Conservation (phyloP, 2,797 vertebrate genomes). For the Mus minutoides region DNA sequence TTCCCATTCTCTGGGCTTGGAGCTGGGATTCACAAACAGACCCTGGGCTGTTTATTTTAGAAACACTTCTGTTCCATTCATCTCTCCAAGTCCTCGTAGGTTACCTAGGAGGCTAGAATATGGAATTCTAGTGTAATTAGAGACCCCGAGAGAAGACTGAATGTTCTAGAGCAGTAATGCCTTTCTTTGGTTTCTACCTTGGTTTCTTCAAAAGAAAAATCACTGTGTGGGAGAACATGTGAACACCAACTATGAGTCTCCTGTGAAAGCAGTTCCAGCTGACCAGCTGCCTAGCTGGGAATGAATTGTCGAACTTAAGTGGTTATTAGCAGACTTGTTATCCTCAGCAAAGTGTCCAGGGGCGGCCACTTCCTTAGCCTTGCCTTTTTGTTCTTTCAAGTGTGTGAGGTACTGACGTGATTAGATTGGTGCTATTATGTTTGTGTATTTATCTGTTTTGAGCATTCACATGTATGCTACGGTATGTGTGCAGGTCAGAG, state of each 20-base stretch:
- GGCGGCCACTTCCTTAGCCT: not conserved
- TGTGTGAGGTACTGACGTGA: not conserved
- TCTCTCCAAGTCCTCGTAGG: not conserved
- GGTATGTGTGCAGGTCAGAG: not conserved
- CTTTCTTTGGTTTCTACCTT: constrained; percentile 28
- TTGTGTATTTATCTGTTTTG: not conserved
- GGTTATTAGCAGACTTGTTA: constrained; percentile 3
- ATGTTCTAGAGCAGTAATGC: not conserved
- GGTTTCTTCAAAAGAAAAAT: constrained; percentile 50
- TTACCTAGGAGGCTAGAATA: constrained; percentile 36
- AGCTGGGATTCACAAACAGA: not conserved
- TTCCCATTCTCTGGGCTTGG: not conserved
- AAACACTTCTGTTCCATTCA: not conserved
- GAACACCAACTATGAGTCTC: not conserved
- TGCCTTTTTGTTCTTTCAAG: constrained; percentile 5
- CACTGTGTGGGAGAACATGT: constrained; percentile 18
- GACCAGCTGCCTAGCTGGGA: not conserved
- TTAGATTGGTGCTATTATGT: not conserved
- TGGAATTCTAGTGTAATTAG: constrained; percentile 35
- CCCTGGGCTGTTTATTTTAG: not conserved
- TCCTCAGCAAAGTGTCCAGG: not conserved
- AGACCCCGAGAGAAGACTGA: constrained; percentile 14
- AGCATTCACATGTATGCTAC: not conserved
- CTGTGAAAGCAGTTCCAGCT: not conserved
- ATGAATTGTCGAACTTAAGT: not conserved